A percentile compares a stretch with the other conserved stretches of the same genome.
phyloP scores from a whole-genome alignment of 2,888 invertebrate species.

The Eristalinus sepulchralis region DNA sequence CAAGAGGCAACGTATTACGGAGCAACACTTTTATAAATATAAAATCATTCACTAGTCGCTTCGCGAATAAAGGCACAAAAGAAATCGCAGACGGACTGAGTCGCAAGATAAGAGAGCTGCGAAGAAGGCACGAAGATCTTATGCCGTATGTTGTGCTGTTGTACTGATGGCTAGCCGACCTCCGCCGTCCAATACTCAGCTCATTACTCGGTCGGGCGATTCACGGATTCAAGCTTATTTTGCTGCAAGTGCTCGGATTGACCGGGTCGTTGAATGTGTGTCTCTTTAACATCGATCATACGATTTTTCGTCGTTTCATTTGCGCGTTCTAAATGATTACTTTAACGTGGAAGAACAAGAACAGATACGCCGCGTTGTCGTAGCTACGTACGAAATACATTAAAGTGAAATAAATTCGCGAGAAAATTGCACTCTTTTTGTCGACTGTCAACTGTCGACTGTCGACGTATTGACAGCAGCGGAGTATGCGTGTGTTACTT shows the following conservation, averaged over 20 bases:
- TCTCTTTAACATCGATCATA: slow-evolving; percentile 58
- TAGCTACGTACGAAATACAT: slow-evolving; percentile 1
- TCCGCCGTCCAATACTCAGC: slow-evolving; percentile 21
- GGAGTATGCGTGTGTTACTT: slow-evolving; percentile 66
- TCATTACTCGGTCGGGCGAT: slow-evolving; percentile 24
- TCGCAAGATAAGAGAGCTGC: slow-evolving; percentile 15
- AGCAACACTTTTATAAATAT: slow-evolving; percentile 9
- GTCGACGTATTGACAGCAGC: slow-evolving; percentile 31
- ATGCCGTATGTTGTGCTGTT: slow-evolving; percentile 11
- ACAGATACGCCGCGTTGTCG: slow-evolving; percentile 37
- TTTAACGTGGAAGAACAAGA: slow-evolving; percentile 27
- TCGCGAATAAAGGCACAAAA: slow-evolving; percentile 38
- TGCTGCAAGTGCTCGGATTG: slow-evolving; percentile 63
- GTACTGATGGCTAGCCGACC: not conserved
- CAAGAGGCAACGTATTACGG: not conserved
- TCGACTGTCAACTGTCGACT: slow-evolving; percentile 33
- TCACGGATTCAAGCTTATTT: slow-evolving; percentile 44
- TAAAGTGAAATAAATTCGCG: slow-evolving; percentile 9
- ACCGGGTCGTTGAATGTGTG: slow-evolving; percentile 57
- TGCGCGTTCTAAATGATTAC: slow-evolving; percentile 43
- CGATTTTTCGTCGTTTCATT: slow-evolving; percentile 48
- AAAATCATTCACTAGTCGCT: slow-evolving; percentile 18
- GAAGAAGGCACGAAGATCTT: slow-evolving; percentile 47
- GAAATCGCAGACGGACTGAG: slow-evolving; percentile 12
- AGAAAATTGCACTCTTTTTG: slow-evolving; percentile 44